phyloP scores from a whole-genome alignment of 2,113 vertebrate genomes.

The Ursus arctos region DNA sequence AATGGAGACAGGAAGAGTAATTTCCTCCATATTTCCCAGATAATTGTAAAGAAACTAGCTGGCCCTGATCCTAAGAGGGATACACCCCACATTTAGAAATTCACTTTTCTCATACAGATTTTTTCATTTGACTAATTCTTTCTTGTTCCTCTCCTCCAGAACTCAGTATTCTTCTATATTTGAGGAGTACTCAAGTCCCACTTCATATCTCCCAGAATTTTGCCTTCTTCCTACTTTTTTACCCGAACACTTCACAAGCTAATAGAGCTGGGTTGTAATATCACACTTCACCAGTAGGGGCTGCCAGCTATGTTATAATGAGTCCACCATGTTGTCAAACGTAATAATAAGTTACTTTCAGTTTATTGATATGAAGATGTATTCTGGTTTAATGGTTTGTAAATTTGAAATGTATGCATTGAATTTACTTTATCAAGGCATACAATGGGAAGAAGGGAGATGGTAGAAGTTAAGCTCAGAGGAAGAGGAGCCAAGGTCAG shows the following conservation, averaged over 20 bases:
- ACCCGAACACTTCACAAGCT: background rate
- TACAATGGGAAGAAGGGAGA: background rate
- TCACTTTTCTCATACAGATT: conserved; percentile 3
- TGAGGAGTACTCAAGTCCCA: background rate
- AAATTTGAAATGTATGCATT: conserved; percentile 12
- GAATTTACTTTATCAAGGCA: background rate
- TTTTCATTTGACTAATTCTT: background rate
- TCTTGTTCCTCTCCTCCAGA: conserved; percentile 1
- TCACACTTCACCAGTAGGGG: background rate
- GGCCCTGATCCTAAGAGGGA: background rate
- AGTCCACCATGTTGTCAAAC: background rate
- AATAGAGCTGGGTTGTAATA: background rate
- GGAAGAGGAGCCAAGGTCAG: background rate
- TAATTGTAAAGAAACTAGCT: background rate
- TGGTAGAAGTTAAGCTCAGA: background rate
- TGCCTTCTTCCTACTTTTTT: conserved; percentile 28
- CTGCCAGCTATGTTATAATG: background rate
- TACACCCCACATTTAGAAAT: background rate
- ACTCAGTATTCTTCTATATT: background rate
- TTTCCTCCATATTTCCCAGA: conserved; percentile 2
- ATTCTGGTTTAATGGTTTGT: background rate
- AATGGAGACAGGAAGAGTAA: background rate
- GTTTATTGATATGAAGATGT: background rate
- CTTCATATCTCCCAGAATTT: background rate
- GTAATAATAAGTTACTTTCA: background rate